Conservation (phyloP, 2,113 vertebrate species). For the Leiothrix lutea region DNA sequence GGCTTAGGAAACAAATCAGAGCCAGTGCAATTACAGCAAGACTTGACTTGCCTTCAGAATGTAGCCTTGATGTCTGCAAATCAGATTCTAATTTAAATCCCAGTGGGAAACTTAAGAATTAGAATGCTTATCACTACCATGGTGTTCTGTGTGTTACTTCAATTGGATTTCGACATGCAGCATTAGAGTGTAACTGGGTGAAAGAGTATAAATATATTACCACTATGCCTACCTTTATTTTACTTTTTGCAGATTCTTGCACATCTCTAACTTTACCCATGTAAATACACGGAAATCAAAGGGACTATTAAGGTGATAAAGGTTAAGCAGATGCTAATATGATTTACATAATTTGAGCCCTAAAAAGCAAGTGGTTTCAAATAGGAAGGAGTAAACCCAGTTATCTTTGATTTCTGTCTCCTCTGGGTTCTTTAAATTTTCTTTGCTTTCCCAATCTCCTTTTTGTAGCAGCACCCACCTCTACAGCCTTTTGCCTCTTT, state of each 20-base stretch:
- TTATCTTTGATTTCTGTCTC: not conserved
- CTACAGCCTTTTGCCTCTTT: not conserved
- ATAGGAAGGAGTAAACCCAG: not conserved
- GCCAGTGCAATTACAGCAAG: not conserved
- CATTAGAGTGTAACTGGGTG: not conserved
- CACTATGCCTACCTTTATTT: not conserved
- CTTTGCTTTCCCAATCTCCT: not conserved
- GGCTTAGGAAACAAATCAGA: constrained; percentile 6
- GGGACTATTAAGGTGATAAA: not conserved
- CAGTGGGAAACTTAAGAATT: constrained; percentile 10
- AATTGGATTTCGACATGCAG: not conserved
- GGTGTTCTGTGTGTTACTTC: not conserved
- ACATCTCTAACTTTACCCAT: not conserved
- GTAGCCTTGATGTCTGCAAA: not conserved
- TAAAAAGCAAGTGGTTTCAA: not conserved
- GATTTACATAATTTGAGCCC: not conserved
- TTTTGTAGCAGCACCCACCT: not conserved
- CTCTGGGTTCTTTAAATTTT: not conserved
- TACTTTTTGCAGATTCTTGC: not conserved
- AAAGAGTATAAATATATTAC: not conserved
- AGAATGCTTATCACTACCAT: not conserved
- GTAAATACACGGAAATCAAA: not conserved
- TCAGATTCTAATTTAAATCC: constrained; percentile 10
- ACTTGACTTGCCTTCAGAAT: not conserved
- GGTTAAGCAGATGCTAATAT: not conserved